phyloP scores from a whole-genome alignment of 2,888 invertebrate genomes.

The Ferrisia virgata region DNA sequence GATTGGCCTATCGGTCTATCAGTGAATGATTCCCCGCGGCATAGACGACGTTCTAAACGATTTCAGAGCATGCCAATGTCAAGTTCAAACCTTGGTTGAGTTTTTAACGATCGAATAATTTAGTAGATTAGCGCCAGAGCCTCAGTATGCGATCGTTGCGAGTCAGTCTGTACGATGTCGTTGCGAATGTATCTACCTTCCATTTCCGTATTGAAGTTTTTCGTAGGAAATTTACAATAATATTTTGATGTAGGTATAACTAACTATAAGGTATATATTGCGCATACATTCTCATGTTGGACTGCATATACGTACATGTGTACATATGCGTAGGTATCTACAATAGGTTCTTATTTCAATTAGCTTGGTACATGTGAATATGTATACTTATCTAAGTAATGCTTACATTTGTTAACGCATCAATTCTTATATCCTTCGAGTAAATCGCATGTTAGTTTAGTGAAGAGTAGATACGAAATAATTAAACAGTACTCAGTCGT shows the following conservation, averaged over 20 bases:
- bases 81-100: background rate
- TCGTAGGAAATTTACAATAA: too few species aligned
- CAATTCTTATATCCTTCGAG: conserved; percentile 3
- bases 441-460: background rate
- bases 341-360: too few species aligned
- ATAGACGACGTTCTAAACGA: background rate
- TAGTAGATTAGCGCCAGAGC: background rate
- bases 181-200: background rate
- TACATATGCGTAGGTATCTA: too few species aligned
- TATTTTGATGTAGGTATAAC: too few species aligned
- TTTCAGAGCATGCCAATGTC: background rate
- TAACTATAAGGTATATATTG: too few species aligned
- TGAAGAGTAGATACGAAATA: background rate
- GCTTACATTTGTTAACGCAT: background rate
- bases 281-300: background rate
- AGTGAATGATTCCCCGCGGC: background rate
- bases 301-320: background rate
- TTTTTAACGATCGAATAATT: background rate
- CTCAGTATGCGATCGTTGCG: background rate
- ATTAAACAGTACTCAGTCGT: conserved; percentile 3
- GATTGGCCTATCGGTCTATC: background rate
- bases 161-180: too few species aligned
- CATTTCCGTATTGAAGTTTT: background rate
- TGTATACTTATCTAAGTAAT: background rate
- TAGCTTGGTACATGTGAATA: background rate